Conservation (phyloP, 2,888 invertebrate species). For the Cephonodes hylas region DNA sequence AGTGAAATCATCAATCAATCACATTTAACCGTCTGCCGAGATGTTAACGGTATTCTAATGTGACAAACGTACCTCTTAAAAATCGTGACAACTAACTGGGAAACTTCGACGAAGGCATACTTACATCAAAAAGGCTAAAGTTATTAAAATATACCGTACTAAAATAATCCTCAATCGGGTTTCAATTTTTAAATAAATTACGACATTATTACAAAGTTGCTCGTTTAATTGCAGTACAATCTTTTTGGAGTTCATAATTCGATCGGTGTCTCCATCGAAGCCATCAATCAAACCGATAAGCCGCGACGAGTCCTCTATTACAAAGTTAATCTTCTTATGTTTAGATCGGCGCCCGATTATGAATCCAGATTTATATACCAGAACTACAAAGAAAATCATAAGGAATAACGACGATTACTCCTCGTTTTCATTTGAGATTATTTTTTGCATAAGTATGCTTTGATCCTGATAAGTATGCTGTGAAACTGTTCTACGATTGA, state of each 20-base stretch:
- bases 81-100: too few relatives aligned
- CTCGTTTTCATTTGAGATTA: neutral
- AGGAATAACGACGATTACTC: neutral
- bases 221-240: neutral
- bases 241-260: constrained; percentile 10
- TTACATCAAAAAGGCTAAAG: too few relatives aligned
- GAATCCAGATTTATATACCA: neutral
- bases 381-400: neutral
- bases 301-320: constrained; percentile 17
- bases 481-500: neutral
- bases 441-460: neutral
- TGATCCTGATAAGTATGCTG: neutral
- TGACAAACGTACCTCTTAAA: too few relatives aligned
- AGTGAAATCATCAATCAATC: too few relatives aligned
- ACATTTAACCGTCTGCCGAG: too few relatives aligned
- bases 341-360: constrained; percentile 13
- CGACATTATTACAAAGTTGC: neutral
- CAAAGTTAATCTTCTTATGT: constrained; percentile 14
- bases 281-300: constrained; percentile 31
- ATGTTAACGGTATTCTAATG: too few relatives aligned
- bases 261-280: constrained; percentile 18
- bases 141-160: neutral
- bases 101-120: too few relatives aligned
- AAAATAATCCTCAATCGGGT: too few relatives aligned
- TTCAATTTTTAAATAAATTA: too few relatives aligned